Base-by-base conservation (phyloP, 2,888 invertebrate genomes). In the Agrilus biguttatus region DNA sequence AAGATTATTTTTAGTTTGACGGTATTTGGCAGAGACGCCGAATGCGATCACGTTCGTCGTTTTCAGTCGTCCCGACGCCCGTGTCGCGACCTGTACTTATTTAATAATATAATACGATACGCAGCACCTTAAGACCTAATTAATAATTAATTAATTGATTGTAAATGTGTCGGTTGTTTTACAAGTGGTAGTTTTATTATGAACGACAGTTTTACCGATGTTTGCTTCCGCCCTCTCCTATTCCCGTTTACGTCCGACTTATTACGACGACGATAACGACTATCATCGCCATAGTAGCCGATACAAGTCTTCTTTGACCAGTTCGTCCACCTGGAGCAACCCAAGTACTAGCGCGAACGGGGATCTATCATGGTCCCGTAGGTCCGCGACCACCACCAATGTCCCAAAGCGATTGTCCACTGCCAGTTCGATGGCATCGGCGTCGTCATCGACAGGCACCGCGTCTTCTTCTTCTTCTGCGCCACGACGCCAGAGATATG, bases 401-500 rank as follows among this genome's bases (percentile, higher is more conserved):
- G 52, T 49, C 49, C 45, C 47, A 43, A 49, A 45, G 38, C 39
- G 49, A 42, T 42, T 45, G 39, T 47, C 49, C 34, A 47, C 51
- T 40, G 49, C 50, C 52, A 51, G 52, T 42, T 44, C 51, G 49
- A 51, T 52, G 55, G 51, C 55, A 46, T 36, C 51, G 43, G 42
- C 42, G 45, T 40, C 46, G 37, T 40, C 47, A 8, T 41, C 51
- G 23, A 41, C 51, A 8, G 21, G 21, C 21, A 45, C 38, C 54
- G 54, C 53, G 66, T 49, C 65, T n/a, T n/a, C n/a, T 68, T 43
- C 74, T 67, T 41, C 53, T 8, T 43, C 62, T 53, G 59, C 75
- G 62, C 61, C 70, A 44, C 73, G 78, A 48, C 75, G 80, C 52
- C 76, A 75, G 60, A 77, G 86, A 51, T 87, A 88, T 67, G 73